phyloP scores from a whole-genome alignment of 2,888 invertebrate species.

The Synergus umbraculus region DNA sequence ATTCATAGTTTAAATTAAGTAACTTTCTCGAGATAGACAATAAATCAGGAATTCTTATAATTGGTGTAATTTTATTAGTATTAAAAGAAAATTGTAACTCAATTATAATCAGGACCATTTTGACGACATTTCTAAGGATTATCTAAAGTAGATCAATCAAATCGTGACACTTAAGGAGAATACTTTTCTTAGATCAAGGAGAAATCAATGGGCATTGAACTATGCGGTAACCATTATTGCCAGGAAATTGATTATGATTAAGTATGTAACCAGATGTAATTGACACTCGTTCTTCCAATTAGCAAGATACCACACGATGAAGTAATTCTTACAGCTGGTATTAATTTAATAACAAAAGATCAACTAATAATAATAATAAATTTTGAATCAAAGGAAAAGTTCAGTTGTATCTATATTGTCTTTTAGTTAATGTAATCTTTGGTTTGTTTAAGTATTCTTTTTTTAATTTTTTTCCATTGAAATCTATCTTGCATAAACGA shows the following conservation, averaged over 20 bases:
- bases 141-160: conserved; percentile 9
- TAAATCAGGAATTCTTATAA: not conserved
- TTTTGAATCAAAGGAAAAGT: too few relatives aligned
- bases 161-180: conserved; percentile 22
- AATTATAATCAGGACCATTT: not conserved
- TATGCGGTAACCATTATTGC: conserved; percentile 17
- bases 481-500: not conserved
- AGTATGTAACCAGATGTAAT: not conserved
- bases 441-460: not conserved
- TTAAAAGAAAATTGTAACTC: not conserved
- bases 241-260: conserved; percentile 6
- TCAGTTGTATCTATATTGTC: not conserved
- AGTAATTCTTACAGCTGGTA: not conserved
- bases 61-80: not conserved
- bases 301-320: not conserved
- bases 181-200: conserved; percentile 20
- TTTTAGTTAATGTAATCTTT: not conserved
- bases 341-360: not conserved
- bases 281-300: not conserved
- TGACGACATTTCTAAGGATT: not conserved
- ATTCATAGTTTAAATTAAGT: not conserved
- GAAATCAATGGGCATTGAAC: conserved; percentile 20
- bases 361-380: not conserved
- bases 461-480: not conserved
- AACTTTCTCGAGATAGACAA: not conserved